Base-by-base conservation (phyloP, 2,888 invertebrate species). In the Athripsodes cinereus region DNA sequence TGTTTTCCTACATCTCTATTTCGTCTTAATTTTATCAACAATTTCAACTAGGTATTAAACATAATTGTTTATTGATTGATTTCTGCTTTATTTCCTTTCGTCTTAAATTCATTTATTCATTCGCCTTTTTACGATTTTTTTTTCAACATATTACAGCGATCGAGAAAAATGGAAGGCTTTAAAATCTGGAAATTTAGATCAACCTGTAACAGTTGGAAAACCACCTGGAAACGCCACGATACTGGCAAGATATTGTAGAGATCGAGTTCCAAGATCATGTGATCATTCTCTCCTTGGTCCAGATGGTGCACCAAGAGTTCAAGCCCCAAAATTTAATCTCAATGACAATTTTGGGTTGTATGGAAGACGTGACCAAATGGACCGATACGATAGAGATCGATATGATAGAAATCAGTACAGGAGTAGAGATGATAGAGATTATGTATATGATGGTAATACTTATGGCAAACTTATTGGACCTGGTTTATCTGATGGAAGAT, bases 221-320 rank as follows among this genome's bases (percentile, higher is more conserved):
- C 85, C 84, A 18, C 79, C 82, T 0, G 82, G 83, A 57, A 91
- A 91, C 67, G 88, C 90, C 1, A 88, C 88, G 6, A 78, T 92
- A 13, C 79, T 92, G 53, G 92, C 91, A 0, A 81, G 89, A 53
- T 92, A 89, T 71, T 92, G 92, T 70, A 84, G 87, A 55, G 91
- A 91, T 68, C 83, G 88, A 50, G 85, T 91, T 13, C 91, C 92
- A 0, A 81, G 86, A 64, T 90, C 88, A 46, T 92, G 92, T 69
- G 92, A 92, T 70, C 90, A 91, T 66, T 87, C 87, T 1, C 80
- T 92, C 64, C 74, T 92, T 55, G 50, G 57, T 2, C 75, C 76
- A 55, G 81, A 82, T 66, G 60, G 60, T n/a, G 47, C 55, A 5
- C 57, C 52, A 21, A 13, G 46, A 44, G 51, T 11, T 26, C 69